Evolutionary conservation across 2,113 vertebrate species (phyloP).

Genomic region (Petroica traversi): DNA sequence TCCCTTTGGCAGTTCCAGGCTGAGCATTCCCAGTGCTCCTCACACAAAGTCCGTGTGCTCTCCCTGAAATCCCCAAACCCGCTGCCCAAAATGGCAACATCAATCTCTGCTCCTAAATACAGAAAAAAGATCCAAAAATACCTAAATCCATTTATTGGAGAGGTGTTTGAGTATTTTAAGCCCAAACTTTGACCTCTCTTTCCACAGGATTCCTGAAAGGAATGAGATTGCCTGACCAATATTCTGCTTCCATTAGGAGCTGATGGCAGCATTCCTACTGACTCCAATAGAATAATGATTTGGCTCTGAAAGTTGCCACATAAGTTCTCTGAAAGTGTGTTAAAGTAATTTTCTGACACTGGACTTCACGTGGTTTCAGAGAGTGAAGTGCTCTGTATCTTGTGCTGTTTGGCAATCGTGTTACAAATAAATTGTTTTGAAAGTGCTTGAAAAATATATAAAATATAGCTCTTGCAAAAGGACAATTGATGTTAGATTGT

Average conservation of each 20-base stretch:
- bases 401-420: neutral
- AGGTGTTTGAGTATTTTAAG: neutral
- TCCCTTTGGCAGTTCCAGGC: accelerated
- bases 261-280: neutral
- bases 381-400: neutral
- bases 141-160: neutral
- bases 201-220: neutral
- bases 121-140: neutral
- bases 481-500: neutral
- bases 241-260: neutral
- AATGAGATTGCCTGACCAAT: neutral
- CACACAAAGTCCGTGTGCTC: accelerated
- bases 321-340: neutral
- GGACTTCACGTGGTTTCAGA: neutral
- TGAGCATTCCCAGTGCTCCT: neutral
- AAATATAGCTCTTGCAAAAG: neutral
- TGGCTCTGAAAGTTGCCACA: neutral
- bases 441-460: neutral
- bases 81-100: neutral
- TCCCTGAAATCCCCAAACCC: no score
- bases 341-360: neutral
- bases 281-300: neutral
- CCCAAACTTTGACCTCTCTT: neutral
- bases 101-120: neutral
- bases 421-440: neutral